phyloP scores from a whole-genome alignment of 2,888 invertebrate genomes.

The Diadromus collaris region DNA sequence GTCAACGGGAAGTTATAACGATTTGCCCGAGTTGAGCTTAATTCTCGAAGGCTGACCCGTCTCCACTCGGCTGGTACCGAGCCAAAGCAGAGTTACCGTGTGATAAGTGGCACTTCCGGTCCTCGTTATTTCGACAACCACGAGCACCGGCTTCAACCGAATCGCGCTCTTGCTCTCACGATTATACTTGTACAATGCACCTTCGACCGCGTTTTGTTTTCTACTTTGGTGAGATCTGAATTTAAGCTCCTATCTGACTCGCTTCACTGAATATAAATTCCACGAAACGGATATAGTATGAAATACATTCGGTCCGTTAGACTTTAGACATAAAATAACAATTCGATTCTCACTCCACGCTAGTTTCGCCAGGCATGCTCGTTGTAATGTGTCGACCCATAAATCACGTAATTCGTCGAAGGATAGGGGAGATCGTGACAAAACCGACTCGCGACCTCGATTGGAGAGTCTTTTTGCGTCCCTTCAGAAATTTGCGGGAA shows the following conservation, averaged over 20 bases:
- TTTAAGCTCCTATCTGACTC: slow-evolving; percentile 49
- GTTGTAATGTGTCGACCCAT: neutral
- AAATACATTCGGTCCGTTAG: slow-evolving; percentile 51
- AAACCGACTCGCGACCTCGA: too few relatives aligned
- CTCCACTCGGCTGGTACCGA: slow-evolving; percentile 15
- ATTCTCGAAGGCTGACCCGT: slow-evolving; percentile 16
- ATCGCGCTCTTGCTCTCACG: neutral
- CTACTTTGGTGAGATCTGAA: slow-evolving; percentile 15
- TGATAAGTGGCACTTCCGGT: slow-evolving; percentile 42
- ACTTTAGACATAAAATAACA: slow-evolving; percentile 16
- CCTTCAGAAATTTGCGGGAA: too few relatives aligned
- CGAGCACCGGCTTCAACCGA: neutral
- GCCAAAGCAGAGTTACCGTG: slow-evolving; percentile 17
- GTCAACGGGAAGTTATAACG: slow-evolving; percentile 38
- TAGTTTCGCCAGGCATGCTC: neutral
- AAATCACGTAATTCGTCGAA: neutral
- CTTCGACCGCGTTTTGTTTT: slow-evolving; percentile 17
- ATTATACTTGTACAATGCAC: neutral
- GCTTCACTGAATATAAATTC: slow-evolving; percentile 52
- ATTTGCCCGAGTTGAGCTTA: slow-evolving; percentile 31
- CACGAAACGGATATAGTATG: slow-evolving; percentile 12
- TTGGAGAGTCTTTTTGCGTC: too few relatives aligned
- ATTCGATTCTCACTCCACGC: neutral
- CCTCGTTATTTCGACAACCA: slow-evolving; percentile 26
- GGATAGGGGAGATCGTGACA: too few relatives aligned